Conservation (phyloP, 1,140 invertebrate genomes). For the Caenorhabditis inopinata region DNA sequence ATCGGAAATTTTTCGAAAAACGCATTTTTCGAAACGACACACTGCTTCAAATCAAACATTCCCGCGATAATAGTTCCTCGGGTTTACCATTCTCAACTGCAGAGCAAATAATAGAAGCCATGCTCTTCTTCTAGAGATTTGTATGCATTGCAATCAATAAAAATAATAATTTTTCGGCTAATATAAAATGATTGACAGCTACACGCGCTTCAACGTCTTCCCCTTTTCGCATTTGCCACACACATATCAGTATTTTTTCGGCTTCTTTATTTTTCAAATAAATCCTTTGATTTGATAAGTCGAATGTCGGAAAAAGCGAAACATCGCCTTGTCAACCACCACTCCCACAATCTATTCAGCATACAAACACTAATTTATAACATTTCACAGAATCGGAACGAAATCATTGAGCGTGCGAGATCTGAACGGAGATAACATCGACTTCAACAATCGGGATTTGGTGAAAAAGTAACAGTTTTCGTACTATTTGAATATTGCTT, state of each 20-base stretch:
- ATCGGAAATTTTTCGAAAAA: too few species aligned
- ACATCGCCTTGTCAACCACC: not conserved
- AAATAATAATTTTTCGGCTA: too few species aligned
- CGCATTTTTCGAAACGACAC: too few species aligned
- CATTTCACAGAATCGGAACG: conserved; percentile 29
- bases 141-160: too few species aligned
- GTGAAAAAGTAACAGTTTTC: conserved; percentile 30
- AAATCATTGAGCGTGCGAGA: conserved; percentile 31
- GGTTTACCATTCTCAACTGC: too few species aligned
- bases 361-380: conserved; percentile 25
- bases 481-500: not conserved
- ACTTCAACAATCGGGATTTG: conserved; percentile 31
- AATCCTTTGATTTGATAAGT: conserved; percentile 28
- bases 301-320: not conserved
- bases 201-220: not conserved
- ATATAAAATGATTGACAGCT: not conserved
- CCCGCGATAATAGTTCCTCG: too few species aligned
- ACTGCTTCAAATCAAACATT: too few species aligned
- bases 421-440: conserved; percentile 31
- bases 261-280: not conserved
- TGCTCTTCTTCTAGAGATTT: too few species aligned
- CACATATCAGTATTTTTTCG: not conserved
- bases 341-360: not conserved
- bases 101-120: too few species aligned
- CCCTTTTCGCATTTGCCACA: not conserved